A percentile compares a stretch with the other conserved stretches of the same genome.
phyloP scores from a whole-genome alignment of 2,888 invertebrate species.

The Pseudanteris insignis region DNA sequence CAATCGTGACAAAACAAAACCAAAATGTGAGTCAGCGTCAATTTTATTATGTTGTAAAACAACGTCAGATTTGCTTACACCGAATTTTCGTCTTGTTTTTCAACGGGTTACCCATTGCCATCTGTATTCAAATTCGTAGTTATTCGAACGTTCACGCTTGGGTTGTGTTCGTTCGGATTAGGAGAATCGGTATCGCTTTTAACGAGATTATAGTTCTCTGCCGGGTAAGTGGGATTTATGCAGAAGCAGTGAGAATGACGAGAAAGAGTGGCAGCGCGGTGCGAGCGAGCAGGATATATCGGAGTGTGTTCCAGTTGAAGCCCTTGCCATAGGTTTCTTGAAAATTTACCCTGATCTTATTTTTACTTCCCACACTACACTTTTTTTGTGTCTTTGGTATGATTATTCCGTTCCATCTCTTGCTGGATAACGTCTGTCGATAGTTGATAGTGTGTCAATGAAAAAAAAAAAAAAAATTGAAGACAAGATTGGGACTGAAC shows the following conservation, averaged over 20 bases:
- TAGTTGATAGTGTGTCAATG: no score
- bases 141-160: no score
- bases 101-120: no score
- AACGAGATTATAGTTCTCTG: constrained; percentile 59
- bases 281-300: constrained; percentile 2
- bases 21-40: no score
- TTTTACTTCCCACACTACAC: constrained; percentile 28
- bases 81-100: no score
- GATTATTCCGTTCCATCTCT: constrained; percentile 34
- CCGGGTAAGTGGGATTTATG: constrained; percentile 26
- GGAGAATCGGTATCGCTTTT: constrained; percentile 57
- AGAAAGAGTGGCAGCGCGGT: background rate
- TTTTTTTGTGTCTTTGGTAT: constrained; percentile 39
- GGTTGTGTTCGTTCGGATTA: constrained; percentile 51
- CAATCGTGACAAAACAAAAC: no score
- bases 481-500: no score
- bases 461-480: no score
- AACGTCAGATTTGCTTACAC: no score
- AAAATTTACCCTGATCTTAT: constrained; percentile 41
- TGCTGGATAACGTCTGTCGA: constrained; percentile 11
- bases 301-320: constrained; percentile 43
- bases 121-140: no score
- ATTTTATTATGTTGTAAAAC: no score
- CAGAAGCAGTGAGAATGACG: background rate
- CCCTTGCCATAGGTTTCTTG: constrained; percentile 41